Evolutionary conservation across 2,113 vertebrate species (phyloP), one percentile per base, ranked within the genome.

Genomic region (Tiliqua scincoides): DNA sequence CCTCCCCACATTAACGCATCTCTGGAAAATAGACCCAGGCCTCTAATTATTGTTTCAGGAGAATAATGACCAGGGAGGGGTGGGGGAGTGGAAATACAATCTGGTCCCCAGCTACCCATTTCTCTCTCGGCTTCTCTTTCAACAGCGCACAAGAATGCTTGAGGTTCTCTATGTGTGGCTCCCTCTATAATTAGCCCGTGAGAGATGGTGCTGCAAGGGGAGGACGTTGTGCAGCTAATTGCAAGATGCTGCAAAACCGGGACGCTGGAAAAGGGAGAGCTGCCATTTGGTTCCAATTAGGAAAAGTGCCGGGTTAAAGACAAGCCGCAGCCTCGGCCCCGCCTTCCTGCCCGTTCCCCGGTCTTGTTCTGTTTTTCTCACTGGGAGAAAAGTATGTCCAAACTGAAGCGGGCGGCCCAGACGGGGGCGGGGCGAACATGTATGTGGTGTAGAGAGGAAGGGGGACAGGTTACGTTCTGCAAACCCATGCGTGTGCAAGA

Each of bases 201-300:
- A 90, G 30, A 86, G 87, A 88, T 3, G 18, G 73, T 17, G 57
- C 79, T 90, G 93, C 85, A 83, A 87, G 90, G 87, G 86, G 85
- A 91, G 59, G 71, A 65, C 82, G 85, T 83, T 82, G 87, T 85
- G 78, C 80, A 54, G 5, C 75, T 85, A 80, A 94, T 93, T 91
- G 85, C 88, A 82, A 92, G 8, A 88, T 72, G 3, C 15, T 74
- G 25, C 88, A 94, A 95, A 94, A 94, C 91, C 93, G 86, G 85
- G 2, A 48, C 3, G 25, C 48, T 25, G 86, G 87, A 48, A 83
- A 91, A 67, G 2, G 2, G 70, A 62, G 79, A 63, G 18, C 0
- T 0, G 0, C 63, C 87, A 20, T 92, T 86, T 92, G 90, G 48
- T 91, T 88, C 82, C 92, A 91, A 10, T 77, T 40, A 52, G 80